Percentiles rank a stretch among this genome's conserved stretches.
These are phyloP conservation scores for Tangara arthus DNA, from an alignment of 2,797 vertebrate genomes.

Conservation along the genomic window DNA sequence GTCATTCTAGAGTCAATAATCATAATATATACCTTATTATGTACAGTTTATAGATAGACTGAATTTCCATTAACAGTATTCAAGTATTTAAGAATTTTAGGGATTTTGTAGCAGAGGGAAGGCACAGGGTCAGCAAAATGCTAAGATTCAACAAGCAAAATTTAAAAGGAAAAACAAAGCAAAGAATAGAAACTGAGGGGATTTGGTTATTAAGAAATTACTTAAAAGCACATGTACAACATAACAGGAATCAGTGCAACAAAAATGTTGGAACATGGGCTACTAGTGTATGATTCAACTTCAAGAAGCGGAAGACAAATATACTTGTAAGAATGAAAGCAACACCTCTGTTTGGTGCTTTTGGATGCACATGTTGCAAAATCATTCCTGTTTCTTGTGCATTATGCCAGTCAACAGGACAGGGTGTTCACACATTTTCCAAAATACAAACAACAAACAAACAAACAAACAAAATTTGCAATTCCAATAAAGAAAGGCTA, in stretches of 20 bases:
- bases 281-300: background rate
- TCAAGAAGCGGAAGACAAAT: background rate
- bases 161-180: background rate
- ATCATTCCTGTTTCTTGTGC: background rate
- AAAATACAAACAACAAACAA: background rate
- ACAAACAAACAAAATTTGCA: background rate
- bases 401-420: background rate
- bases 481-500: background rate
- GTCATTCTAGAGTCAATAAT: background rate
- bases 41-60: background rate
- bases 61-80: constrained; percentile 51
- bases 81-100: constrained; percentile 22
- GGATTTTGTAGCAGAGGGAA: background rate
- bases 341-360: background rate
- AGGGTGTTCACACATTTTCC: background rate
- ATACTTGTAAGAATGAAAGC: background rate
- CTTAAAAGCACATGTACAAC: background rate
- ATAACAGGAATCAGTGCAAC: background rate
- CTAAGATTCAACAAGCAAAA: background rate
- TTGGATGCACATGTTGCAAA: background rate
- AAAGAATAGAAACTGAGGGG: background rate
- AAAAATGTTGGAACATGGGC: background rate
- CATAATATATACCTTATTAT: background rate
- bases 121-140: background rate
- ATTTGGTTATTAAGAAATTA: background rate